Evolutionary conservation across 92 coral and sea anemone species (phyloP).

Genomic region (Micromussa lordhowensis): DNA sequence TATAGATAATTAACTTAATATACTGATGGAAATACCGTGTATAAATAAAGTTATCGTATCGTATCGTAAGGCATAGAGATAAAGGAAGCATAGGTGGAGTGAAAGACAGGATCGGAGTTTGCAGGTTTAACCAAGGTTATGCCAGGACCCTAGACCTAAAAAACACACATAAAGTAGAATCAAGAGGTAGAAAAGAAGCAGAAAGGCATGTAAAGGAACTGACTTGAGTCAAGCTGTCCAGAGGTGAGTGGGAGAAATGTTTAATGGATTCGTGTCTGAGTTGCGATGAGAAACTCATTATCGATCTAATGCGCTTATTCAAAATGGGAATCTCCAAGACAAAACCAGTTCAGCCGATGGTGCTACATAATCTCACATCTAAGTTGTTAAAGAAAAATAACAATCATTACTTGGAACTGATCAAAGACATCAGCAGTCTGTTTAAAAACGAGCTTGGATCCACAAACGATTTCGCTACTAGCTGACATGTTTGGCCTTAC

Average conservation of each 20-base stretch:
- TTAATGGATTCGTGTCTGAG: slow-evolving; percentile 32
- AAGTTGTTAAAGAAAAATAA: slow-evolving; percentile 36
- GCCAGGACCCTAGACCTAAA: too few species aligned
- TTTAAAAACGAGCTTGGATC: slow-evolving; percentile 43
- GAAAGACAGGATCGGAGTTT: too few species aligned
- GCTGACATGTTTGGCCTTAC: slow-evolving; percentile 48
- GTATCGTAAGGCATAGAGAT: too few species aligned
- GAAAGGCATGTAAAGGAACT: too few species aligned
- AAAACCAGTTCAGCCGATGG: slow-evolving; percentile 42
- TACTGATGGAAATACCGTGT: too few species aligned
- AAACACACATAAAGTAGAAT: too few species aligned
- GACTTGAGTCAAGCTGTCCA: slow-evolving; percentile 27
- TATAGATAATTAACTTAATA: too few species aligned
- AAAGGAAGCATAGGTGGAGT: too few species aligned
- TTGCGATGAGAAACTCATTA: slow-evolving; percentile 36
- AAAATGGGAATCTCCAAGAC: slow-evolving; percentile 33
- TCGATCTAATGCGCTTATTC: slow-evolving; percentile 48
- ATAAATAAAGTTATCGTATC: too few species aligned
- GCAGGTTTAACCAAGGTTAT: too few species aligned
- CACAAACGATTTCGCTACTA: slow-evolving; percentile 19
- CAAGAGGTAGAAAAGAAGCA: too few species aligned
- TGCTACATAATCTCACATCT: slow-evolving; percentile 13
- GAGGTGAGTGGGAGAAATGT: slow-evolving; percentile 43
- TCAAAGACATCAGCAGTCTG: slow-evolving; percentile 48
- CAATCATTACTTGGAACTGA: slow-evolving; percentile 12